phyloP scores from a whole-genome alignment of 2,113 vertebrate genomes.

The Sminthopsis crassicaudata region DNA sequence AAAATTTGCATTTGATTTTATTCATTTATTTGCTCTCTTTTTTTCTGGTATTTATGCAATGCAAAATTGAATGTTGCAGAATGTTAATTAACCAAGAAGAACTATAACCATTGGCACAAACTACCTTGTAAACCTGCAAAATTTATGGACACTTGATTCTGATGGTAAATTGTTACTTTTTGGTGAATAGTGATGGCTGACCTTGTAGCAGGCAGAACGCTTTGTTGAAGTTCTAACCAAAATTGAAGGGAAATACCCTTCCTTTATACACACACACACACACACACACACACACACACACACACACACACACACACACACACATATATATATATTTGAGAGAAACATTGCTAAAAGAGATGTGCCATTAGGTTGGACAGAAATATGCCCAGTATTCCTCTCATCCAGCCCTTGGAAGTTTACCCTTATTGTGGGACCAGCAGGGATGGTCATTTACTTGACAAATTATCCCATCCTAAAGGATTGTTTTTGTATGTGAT shows the following conservation, averaged over 20 bases:
- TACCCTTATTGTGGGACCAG: neutral
- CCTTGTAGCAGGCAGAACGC: neutral
- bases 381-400: neutral
- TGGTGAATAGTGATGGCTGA: slow-evolving; percentile 7
- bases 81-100: slow-evolving; percentile 71
- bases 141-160: slow-evolving; percentile 34
- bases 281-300: too few species aligned
- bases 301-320: too few species aligned
- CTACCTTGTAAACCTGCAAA: slow-evolving; percentile 53
- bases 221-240: slow-evolving; percentile 1
- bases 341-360: neutral
- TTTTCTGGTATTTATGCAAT: slow-evolving; percentile 64
- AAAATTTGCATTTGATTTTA: slow-evolving; percentile 74
- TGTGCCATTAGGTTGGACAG: too few species aligned
- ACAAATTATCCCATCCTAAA: too few species aligned
- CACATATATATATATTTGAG: too few species aligned
- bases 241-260: slow-evolving; percentile 36
- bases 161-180: slow-evolving; percentile 28
- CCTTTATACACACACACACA: too few species aligned
- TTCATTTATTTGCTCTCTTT: slow-evolving; percentile 50
- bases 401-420: neutral
- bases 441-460: too few species aligned
- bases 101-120: slow-evolving; percentile 44
- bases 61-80: slow-evolving; percentile 70
- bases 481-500: too few species aligned